These are phyloP conservation scores for Heliconius ethilla DNA, from an alignment of 2,888 invertebrate genomes.

Conservation along the genomic window DNA sequence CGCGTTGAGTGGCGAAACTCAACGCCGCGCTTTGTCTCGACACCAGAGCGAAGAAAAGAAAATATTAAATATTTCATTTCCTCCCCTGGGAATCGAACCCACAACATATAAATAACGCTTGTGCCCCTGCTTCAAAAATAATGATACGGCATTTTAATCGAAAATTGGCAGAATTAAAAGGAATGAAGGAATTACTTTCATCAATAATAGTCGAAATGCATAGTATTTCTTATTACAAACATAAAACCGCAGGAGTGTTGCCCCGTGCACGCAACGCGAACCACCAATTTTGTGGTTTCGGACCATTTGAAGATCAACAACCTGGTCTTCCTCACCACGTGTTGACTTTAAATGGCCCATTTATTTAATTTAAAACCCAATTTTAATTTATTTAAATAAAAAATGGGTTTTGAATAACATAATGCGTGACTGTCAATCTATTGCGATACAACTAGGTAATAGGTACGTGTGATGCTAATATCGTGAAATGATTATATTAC, in stretches of 20 bases:
- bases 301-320: constrained; percentile 49
- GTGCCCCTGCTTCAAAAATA: neutral
- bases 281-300: constrained; percentile 46
- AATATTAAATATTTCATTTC: neutral
- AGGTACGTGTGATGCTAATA: too few species aligned
- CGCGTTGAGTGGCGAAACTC: neutral
- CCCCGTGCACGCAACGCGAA: constrained; percentile 46
- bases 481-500: too few species aligned
- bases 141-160: neutral
- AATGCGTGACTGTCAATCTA: constrained; percentile 27
- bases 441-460: neutral
- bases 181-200: too few species aligned
- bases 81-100: too few species aligned
- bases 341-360: constrained; percentile 37
- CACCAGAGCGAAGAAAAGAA: too few species aligned
- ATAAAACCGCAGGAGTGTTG: constrained; percentile 47
- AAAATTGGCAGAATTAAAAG: neutral
- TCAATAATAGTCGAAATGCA: neutral
- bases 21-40: too few species aligned
- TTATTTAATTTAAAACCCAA: constrained; percentile 41
- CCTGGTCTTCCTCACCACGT: constrained; percentile 40
- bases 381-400: constrained; percentile 22
- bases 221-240: constrained; percentile 32
- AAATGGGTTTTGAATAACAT: neutral
- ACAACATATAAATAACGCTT: too few species aligned